A percentile compares a stretch with the other conserved stretches of the same genome.
These are phyloP conservation scores for Odontomyia ornata DNA, from an alignment of 2,888 invertebrate genomes.

Conservation along the genomic window DNA sequence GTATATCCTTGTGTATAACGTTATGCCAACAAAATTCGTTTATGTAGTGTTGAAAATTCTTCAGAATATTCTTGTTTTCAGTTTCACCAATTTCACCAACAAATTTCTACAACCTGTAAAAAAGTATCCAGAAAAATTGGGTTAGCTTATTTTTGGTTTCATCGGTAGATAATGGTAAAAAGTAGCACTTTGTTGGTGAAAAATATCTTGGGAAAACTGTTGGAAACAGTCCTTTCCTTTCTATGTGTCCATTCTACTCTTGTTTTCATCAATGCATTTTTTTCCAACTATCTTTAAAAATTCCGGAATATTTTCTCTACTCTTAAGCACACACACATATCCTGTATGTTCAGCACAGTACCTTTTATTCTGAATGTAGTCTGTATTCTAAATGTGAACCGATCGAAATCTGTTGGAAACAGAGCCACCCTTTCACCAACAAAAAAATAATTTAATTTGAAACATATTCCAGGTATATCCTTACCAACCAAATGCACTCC, in stretches of 20 bases:
- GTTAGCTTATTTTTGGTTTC: neutral
- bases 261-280: neutral
- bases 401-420: conserved; percentile 46
- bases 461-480: neutral
- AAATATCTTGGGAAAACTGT: conserved; percentile 43
- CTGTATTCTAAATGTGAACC: no score
- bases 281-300: conserved; percentile 35
- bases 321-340: neutral
- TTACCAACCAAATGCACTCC: conserved; percentile 24
- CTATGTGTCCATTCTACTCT: neutral
- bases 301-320: conserved; percentile 46
- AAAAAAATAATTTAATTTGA: neutral
- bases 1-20: neutral
- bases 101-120: neutral
- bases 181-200: neutral
- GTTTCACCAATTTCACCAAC: no score
- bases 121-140: neutral
- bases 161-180: neutral
- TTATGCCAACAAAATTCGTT: neutral
- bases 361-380: conserved; percentile 44
- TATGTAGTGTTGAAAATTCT: neutral
- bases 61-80: neutral
- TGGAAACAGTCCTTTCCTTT: conserved; percentile 43
- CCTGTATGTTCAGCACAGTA: conserved; percentile 45
- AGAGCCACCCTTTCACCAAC: neutral